Base-by-base conservation (phyloP, 2,797 vertebrate species). In the Menidia menidia region DNA sequence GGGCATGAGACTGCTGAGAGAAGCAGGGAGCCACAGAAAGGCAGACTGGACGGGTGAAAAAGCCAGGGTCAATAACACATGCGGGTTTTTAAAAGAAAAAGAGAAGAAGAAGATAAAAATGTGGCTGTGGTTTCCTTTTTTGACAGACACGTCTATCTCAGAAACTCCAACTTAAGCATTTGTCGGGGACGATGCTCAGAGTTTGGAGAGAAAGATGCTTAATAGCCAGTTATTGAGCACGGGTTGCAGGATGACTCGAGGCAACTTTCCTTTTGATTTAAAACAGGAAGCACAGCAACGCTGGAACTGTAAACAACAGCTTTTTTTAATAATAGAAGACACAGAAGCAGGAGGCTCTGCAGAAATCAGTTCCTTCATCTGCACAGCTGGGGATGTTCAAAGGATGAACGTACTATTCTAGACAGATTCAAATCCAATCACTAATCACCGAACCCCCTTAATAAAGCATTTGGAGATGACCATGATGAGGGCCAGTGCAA, bases 1-100 rank as follows among this genome's bases (percentile, higher is more conserved):
- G 90, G 87, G 71, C 77, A 56, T 19, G n/a, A 69, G 78, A 78
- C 68, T 87, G 86, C 85, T 84, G 81, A 89, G 83, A 73, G 71
- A 73, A 62, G 77, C 77, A 82, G 67, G 69, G 75, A 12, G 59
- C 52, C 68, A 82, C 77, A 78, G 65, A 60, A 52, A 75, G 53
- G 50, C 64, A 61, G 85, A 88, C 62, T 65, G 66, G 11, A 58
- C 72, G 57, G 68, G 64, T 19, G 50, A 68, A 78, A 80, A 2
- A 25, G 25, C 25, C 25, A 2, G 4, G 10, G 3, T 11, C 18
- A 19, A 4, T 1, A 80, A 67, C 55, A 68, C 32, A 16, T 67
- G 63, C 51, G 39, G 56, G 42, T 4, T 47, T 19, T 63, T n/a
- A 6, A 18, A 33, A 45, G 60, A 65, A 15, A 12, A 8, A 33